phyloP scores from a whole-genome alignment of 2,113 vertebrate species.

The Esox niger region DNA sequence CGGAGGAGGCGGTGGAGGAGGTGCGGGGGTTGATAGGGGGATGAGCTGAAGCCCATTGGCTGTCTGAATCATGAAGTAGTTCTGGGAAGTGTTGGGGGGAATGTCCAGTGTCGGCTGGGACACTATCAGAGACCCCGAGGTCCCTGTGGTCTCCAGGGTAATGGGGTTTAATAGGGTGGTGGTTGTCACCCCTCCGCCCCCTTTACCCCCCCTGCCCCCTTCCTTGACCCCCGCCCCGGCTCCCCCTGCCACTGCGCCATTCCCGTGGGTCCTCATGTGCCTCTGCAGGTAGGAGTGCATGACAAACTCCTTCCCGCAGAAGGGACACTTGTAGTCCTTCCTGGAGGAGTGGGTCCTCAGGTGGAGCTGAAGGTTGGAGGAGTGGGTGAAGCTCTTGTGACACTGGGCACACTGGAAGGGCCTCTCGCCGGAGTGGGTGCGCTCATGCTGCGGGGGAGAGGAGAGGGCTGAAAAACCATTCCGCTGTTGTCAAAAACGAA shows the following conservation, averaged over 20 bases:
- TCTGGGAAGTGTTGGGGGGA: constrained; percentile 76
- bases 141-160: constrained; percentile 75
- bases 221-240: constrained; percentile 51
- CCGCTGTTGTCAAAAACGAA: no score
- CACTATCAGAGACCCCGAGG: constrained; percentile 74
- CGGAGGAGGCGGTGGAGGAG: constrained; percentile 55
- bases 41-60: constrained; percentile 85
- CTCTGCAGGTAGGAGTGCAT: constrained; percentile 91
- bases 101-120: constrained; percentile 75
- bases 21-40: constrained; percentile 74
- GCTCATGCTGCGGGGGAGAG: constrained; percentile 76
- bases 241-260: constrained; percentile 35
- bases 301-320: constrained; percentile 86
- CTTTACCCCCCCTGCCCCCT: constrained; percentile 54
- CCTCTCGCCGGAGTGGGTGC: constrained; percentile 86
- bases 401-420: constrained; percentile 80
- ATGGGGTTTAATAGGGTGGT: constrained; percentile 68
- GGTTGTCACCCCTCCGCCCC: constrained; percentile 56
- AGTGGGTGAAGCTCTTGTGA: constrained; percentile 85
- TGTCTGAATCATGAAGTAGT: constrained; percentile 84
- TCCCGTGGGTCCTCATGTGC: constrained; percentile 75
- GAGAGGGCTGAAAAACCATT: neutral
- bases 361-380: constrained; percentile 87
- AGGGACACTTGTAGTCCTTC: constrained; percentile 81
- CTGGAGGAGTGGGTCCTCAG: constrained; percentile 83